Evolutionary conservation across 2,797 vertebrate species (phyloP).

Genomic region (Scolopax bukidnonensis): DNA sequence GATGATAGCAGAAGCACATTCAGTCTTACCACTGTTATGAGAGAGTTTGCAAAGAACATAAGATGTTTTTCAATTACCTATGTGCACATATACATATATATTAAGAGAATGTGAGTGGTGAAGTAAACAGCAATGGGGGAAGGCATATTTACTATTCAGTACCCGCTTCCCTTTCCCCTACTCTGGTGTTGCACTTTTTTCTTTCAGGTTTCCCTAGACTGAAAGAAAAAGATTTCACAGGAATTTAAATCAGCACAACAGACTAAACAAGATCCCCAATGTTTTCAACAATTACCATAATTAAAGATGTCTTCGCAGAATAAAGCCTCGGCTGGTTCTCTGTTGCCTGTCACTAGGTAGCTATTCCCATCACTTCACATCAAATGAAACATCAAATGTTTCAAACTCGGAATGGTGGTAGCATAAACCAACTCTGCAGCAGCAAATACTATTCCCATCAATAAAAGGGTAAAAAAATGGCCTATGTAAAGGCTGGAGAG

Average conservation of each 20-base stretch:
- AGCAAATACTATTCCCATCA: not conserved
- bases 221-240: not conserved
- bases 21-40: not conserved
- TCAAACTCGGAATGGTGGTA: not conserved
- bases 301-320: constrained; percentile 17
- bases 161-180: not conserved
- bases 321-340: not conserved
- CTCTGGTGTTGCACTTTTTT: not conserved
- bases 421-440: not conserved
- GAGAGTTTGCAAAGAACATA: not conserved
- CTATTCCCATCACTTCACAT: not conserved
- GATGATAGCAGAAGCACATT: not conserved
- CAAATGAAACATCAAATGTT: not conserved
- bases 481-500: not conserved
- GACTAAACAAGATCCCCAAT: not conserved
- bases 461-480: not conserved
- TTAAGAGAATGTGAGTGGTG: not conserved
- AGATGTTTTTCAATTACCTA: not conserved
- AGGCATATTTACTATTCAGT: not conserved
- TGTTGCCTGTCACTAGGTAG: not conserved
- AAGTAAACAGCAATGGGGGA: not conserved
- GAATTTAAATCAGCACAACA: constrained; percentile 2
- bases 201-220: not conserved
- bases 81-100: not conserved
- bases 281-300: constrained; percentile 39